These are phyloP conservation scores for Nudaria mundana DNA, from an alignment of 2,888 invertebrate species.

Conservation along the genomic window DNA sequence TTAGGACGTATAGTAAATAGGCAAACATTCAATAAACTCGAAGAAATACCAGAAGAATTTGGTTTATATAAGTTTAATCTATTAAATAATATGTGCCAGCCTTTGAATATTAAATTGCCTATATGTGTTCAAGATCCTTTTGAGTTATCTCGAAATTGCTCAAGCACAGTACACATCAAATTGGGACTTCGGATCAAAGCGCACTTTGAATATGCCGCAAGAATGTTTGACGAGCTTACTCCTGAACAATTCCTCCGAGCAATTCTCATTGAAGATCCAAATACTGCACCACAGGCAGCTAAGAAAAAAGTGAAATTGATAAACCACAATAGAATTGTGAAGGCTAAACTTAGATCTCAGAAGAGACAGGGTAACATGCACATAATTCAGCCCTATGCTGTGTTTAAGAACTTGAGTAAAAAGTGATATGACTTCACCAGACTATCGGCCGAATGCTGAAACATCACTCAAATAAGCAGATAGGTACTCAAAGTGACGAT, in stretches of 20 bases:
- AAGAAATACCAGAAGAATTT: constrained; percentile 44
- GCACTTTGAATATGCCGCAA: constrained; percentile 35
- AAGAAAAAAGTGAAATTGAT: background rate
- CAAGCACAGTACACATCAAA: constrained; percentile 40
- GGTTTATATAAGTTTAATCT: constrained; percentile 55
- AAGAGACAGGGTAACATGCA: background rate
- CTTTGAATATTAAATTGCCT: constrained; percentile 46
- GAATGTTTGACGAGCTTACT: constrained; percentile 28
- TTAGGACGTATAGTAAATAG: constrained; percentile 71
- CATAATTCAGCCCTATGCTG: constrained; percentile 1
- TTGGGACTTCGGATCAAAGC: constrained; percentile 27
- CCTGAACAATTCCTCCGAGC: constrained; percentile 29
- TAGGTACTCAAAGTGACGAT: too few relatives aligned
- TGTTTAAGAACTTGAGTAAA: background rate
- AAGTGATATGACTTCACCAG: background rate
- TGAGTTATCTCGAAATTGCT: constrained; percentile 77
- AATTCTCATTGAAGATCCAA: constrained; percentile 24
- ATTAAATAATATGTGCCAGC: constrained; percentile 25
- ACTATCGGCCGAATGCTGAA: too few relatives aligned
- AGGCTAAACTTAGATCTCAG: constrained; percentile 2
- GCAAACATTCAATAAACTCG: constrained; percentile 47
- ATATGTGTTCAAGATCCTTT: constrained; percentile 84
- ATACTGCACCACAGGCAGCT: background rate
- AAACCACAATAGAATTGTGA: constrained; percentile 17
- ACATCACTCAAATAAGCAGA: too few relatives aligned